Evolutionary conservation across 2,113 vertebrate genomes (phyloP).

Genomic region (Zootoca vivipara): DNA sequence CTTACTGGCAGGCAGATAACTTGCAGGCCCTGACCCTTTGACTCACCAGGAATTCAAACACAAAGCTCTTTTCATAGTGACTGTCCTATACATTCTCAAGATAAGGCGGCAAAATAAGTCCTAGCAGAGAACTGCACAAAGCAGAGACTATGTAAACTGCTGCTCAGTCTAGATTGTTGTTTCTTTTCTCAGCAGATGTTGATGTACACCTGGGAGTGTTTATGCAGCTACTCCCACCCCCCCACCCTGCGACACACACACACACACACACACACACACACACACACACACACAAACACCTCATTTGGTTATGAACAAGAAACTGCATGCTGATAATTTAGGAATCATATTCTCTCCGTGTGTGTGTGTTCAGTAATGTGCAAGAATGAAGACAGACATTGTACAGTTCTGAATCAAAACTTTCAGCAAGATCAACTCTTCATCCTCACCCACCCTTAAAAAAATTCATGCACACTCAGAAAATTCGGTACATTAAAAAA

Average conservation of each 20-base stretch:
- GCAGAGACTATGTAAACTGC: constrained; percentile 61
- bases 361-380: constrained; percentile 31
- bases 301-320: constrained; percentile 19
- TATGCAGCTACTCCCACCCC: constrained; percentile 54
- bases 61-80: constrained; percentile 82
- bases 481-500: constrained; percentile 65
- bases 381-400: constrained; percentile 43
- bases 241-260: neutral
- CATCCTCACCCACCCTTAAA: neutral
- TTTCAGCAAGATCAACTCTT: constrained; percentile 59
- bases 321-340: constrained; percentile 40
- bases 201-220: constrained; percentile 43
- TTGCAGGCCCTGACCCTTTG: constrained; percentile 79
- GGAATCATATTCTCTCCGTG: constrained; percentile 51
- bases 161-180: constrained; percentile 33
- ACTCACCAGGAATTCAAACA: constrained; percentile 80
- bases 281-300: too few relatives aligned
- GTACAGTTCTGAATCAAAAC: constrained; percentile 10
- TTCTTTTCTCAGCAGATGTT: constrained; percentile 34
- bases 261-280: too few relatives aligned
- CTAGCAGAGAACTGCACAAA: constrained; percentile 62
- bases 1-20: constrained; percentile 76
- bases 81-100: constrained; percentile 69
- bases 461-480: constrained; percentile 43
- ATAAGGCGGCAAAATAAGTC: constrained; percentile 69